These are phyloP conservation scores for Gobio gobio DNA, from an alignment of 2,113 vertebrate genomes.

Conservation along the genomic window DNA sequence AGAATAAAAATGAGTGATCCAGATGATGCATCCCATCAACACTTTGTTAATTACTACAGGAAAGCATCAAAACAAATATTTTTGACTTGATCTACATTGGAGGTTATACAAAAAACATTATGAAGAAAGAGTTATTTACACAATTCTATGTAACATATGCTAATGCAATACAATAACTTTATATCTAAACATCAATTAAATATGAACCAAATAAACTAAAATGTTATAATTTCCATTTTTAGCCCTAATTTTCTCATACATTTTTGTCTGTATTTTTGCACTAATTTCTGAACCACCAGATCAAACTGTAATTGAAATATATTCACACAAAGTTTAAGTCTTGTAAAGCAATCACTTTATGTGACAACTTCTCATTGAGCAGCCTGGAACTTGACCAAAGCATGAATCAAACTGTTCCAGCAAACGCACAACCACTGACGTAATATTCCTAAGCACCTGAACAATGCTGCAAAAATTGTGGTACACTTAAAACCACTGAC, in stretches of 20 bases:
- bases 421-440: background rate
- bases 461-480: conserved; percentile 21
- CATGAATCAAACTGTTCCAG: background rate
- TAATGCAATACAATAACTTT: no score
- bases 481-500: conserved; percentile 8
- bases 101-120: background rate
- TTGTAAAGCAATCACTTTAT: background rate
- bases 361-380: background rate
- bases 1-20: conserved; percentile 50
- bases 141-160: background rate
- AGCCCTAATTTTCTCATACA: background rate
- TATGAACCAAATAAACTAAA: background rate
- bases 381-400: background rate
- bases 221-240: background rate
- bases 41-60: conserved; percentile 55
- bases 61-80: conserved; percentile 29
- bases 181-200: background rate
- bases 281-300: background rate
- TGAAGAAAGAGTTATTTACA: background rate
- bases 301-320: background rate
- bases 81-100: background rate
- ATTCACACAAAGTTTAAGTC: background rate
- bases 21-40: conserved; percentile 50
- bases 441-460: conserved; percentile 13
- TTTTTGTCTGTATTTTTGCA: background rate